Conservation (phyloP, 2,113 vertebrate species). For the Aspidoscelis tigris region DNA sequence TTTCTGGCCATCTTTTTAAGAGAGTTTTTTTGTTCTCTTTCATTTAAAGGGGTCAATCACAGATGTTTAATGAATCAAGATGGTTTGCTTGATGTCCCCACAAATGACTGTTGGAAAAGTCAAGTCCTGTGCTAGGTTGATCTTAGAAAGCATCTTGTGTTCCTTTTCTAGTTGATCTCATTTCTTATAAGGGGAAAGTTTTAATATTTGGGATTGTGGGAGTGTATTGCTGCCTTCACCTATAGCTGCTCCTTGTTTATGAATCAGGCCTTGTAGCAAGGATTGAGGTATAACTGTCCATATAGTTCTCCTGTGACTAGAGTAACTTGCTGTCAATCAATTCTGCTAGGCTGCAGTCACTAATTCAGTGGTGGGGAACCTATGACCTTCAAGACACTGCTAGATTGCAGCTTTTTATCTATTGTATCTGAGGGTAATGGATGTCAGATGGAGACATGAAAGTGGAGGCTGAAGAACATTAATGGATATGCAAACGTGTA, state of each 20-base stretch:
- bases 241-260: background rate
- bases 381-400: background rate
- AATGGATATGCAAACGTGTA: background rate
- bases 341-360: background rate
- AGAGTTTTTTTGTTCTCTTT: background rate
- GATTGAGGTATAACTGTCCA: background rate
- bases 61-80: background rate
- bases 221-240: no score
- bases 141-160: background rate
- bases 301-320: background rate
- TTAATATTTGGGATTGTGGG: fast-evolving
- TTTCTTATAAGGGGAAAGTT: background rate
- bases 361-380: background rate
- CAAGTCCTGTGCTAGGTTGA: background rate
- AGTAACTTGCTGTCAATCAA: background rate
- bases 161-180: background rate
- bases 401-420: background rate
- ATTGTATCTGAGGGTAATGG: no score
- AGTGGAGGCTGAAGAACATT: background rate
- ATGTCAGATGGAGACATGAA: no score
- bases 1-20: background rate
- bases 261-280: background rate
- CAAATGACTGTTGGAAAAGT: background rate
- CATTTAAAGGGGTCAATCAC: background rate
- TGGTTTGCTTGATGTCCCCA: background rate